Evolutionary conservation across 2,888 invertebrate species (phyloP), one percentile per base, ranked within the genome.

Genomic region (Trisateles emortualis): DNA sequence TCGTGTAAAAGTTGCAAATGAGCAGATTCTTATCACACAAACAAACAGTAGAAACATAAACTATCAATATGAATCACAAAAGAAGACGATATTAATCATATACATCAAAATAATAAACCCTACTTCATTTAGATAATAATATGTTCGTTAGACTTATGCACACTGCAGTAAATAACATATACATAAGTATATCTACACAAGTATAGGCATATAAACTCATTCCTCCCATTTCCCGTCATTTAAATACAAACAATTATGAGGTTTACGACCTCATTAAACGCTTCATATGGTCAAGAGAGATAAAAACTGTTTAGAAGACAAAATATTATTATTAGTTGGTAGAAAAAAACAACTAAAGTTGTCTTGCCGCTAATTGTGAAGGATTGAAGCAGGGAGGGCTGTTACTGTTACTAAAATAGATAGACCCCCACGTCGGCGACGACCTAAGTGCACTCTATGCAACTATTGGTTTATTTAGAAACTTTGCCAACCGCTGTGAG

Each of bases 351-450:
- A n/a, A 32, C 42, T 24, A 40, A 56, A 50, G 29, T 14, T 40
- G 35, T 58, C 59, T 55, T 65, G 46, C 56, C 60, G 73, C 53
- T 75, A 75, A 77, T 72, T 75, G 72, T 69, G 63, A 67, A 59
- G 52, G 66, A 49, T 59, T 51, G 59, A 62, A 66, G 44, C 19
- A 45, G 55, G 50, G 57, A 52, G 57, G 60, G 48, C 52, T 43
- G 52, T 44, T 61, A 70, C 52, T 43, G 52, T 44, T 61, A 70
- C 72, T 65, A 65, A 77, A 78, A 79, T 80, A 80, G 75, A 69
- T 22, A 56, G 63, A 69, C 76, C 78, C 78, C 77, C 78, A 49
- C 74, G 68, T 26, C 33, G 48, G 40, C 51, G 45, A 38, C 52
- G 19, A 40, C 40, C 48, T 55, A 57, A 71, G 57, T 59, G 58